These are phyloP conservation scores for Portevinia maculata DNA, from an alignment of 2,888 invertebrate genomes.

Conservation along the genomic window DNA sequence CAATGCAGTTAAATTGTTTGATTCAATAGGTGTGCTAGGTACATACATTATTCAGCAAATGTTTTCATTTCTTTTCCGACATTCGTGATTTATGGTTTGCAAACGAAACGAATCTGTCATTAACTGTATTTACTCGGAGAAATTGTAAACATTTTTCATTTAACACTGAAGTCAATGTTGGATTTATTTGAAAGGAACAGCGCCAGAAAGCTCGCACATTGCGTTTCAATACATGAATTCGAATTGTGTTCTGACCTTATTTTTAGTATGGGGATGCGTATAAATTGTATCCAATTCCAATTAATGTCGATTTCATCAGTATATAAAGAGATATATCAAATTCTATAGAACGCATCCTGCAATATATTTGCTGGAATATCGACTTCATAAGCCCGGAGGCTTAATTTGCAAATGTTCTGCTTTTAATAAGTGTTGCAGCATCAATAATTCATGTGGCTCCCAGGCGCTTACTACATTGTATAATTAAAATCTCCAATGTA, in stretches of 20 bases:
- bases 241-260: not conserved
- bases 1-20: too few species aligned
- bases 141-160: too few species aligned
- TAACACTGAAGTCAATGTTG: too few species aligned
- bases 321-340: not conserved
- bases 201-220: not conserved
- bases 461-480: not conserved
- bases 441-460: not conserved
- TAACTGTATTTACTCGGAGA: too few species aligned
- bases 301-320: too few species aligned
- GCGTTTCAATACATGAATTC: not conserved
- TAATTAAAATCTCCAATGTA: conserved; percentile 9
- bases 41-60: too few species aligned
- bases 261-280: not conserved
- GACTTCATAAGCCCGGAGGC: not conserved
- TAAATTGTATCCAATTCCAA: not conserved
- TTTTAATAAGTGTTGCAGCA: not conserved
- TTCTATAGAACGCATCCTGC: not conserved
- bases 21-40: too few species aligned
- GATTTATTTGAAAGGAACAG: too few species aligned
- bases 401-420: not conserved
- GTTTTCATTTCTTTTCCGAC: too few species aligned
- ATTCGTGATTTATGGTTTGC: too few species aligned
- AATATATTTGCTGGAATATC: not conserved
- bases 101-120: too few species aligned